Conservation (phyloP, 2,797 vertebrate genomes). For the Poeciliopsis gracilis region DNA sequence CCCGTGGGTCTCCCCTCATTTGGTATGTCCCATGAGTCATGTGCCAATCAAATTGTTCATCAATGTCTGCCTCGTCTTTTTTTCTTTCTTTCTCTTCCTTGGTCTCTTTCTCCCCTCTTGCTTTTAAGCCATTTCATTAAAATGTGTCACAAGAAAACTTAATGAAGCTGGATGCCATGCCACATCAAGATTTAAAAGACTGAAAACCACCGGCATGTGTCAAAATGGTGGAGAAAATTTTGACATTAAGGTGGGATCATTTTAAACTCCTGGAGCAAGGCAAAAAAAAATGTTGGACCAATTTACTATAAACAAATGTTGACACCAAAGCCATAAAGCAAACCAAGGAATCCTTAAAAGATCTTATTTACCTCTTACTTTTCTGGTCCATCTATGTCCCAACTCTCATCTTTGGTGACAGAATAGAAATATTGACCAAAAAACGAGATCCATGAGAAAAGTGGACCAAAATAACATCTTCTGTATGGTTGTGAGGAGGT, state of each 20-base stretch:
- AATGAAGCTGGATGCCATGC: constrained; percentile 34
- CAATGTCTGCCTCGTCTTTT: constrained; percentile 61
- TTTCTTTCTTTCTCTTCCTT: constrained; percentile 35
- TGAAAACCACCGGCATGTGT: not conserved
- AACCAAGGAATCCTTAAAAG: not conserved
- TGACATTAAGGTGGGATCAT: not conserved
- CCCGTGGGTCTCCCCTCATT: constrained; percentile 69
- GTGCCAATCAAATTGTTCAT: constrained; percentile 78
- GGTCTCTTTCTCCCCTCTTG: constrained; percentile 28
- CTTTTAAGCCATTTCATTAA: constrained; percentile 62
- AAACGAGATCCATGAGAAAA: not conserved
- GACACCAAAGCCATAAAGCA: not conserved
- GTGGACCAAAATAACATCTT: not conserved
- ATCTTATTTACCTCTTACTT: not conserved
- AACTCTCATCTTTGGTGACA: not conserved
- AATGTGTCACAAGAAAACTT: constrained; percentile 43
- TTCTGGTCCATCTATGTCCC: not conserved
- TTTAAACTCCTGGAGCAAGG: not conserved
- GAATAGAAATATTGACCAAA: not conserved
- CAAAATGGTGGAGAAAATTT: not conserved
- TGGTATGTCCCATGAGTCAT: constrained; percentile 74
- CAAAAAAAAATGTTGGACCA: not conserved
- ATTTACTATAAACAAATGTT: not conserved
- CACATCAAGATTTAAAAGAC: constrained; percentile 17
- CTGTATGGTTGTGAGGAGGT: not conserved